phyloP scores from a whole-genome alignment of 1,140 invertebrate species.

The Ectropis grisescens region DNA sequence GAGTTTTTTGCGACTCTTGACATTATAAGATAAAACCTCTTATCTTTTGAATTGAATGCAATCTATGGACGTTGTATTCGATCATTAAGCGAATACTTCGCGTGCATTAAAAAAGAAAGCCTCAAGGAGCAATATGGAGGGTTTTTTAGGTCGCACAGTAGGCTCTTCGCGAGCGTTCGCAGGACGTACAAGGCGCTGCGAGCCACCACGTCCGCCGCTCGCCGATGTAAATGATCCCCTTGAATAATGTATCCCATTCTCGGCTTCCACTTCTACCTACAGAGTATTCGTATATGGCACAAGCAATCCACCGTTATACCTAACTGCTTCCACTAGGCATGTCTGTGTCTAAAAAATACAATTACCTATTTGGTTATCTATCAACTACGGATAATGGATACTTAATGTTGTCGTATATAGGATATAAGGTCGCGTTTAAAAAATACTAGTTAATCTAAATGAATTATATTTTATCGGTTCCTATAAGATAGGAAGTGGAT shows the following conservation, averaged over 20 bases:
- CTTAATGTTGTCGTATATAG: too few species aligned
- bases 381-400: too few species aligned
- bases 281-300: slow-evolving; percentile 53
- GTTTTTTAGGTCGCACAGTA: slow-evolving; percentile 42
- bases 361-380: too few species aligned
- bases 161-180: slow-evolving; percentile 48
- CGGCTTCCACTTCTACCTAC: slow-evolving; percentile 40
- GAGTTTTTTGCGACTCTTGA: too few species aligned
- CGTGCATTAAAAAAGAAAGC: slow-evolving; percentile 34
- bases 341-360: too few species aligned
- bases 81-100: slow-evolving; percentile 32
- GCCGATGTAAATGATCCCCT: slow-evolving; percentile 65
- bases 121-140: slow-evolving; percentile 43
- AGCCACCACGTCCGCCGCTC: slow-evolving; percentile 44
- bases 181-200: slow-evolving; percentile 51
- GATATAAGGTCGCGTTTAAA: too few species aligned
- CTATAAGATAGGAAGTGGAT: too few species aligned
- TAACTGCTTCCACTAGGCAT: too few species aligned
- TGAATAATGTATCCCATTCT: slow-evolving; percentile 66
- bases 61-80: slow-evolving; percentile 19
- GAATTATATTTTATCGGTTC: too few species aligned
- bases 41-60: slow-evolving; percentile 28
- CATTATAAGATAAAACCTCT: neutral
- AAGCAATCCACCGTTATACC: slow-evolving; percentile 56
- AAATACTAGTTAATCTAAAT: too few species aligned